Evolutionary conservation across 2,797 vertebrate species (phyloP).

Genomic region (Clarias laeviceps): DNA sequence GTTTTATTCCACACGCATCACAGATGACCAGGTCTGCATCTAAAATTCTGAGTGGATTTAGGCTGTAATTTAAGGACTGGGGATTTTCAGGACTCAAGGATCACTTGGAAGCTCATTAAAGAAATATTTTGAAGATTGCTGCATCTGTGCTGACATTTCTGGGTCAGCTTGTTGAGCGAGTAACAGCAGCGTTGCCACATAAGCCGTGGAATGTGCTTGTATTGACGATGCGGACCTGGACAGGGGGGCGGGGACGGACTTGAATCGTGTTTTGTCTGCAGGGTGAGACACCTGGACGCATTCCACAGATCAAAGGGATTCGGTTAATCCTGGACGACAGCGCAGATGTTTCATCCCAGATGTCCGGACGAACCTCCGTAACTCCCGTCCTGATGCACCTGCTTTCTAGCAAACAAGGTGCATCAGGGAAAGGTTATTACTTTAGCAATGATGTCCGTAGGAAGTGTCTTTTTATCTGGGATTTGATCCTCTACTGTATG

Average conservation of each 20-base stretch:
- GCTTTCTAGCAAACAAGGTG: neutral
- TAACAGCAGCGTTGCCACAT: conserved; percentile 26
- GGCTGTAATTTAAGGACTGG: neutral
- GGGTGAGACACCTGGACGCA: conserved; percentile 34
- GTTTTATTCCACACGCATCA: neutral
- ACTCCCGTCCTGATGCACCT: neutral
- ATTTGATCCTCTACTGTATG: neutral
- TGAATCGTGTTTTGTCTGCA: conserved; percentile 38
- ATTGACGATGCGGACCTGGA: conserved; percentile 15
- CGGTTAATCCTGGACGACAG: conserved; percentile 1
- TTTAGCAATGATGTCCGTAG: neutral
- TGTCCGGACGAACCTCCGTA: neutral
- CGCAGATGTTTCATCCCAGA: conserved; percentile 27
- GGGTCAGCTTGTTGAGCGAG: conserved; percentile 51
- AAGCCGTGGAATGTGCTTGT: conserved; percentile 33
- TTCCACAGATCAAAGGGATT: conserved; percentile 37
- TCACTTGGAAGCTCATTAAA: conserved; percentile 53
- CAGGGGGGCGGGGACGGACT: neutral
- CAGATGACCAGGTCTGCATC: neutral
- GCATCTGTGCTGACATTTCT: conserved; percentile 62
- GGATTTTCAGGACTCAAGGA: conserved; percentile 31
- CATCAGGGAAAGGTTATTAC: neutral
- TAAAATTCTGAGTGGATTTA: neutral
- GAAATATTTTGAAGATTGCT: conserved; percentile 52
- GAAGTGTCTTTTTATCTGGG: neutral